These are phyloP conservation scores for Heloderma charlesbogerti DNA, from an alignment of 2,113 vertebrate species.

Conservation along the genomic window DNA sequence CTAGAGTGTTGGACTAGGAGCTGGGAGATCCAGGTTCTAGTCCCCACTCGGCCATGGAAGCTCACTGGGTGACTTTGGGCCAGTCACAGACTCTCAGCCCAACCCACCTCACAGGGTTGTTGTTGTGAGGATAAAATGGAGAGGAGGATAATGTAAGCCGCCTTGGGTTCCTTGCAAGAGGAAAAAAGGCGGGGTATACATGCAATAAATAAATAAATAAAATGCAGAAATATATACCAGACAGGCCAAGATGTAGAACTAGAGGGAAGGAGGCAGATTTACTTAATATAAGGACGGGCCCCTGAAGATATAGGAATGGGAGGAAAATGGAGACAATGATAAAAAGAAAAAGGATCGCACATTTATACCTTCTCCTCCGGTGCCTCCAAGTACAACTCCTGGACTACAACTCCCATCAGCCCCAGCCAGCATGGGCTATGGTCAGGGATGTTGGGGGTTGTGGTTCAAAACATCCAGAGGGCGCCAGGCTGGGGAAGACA, in stretches of 20 bases:
- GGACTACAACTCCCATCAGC: background rate
- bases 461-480: background rate
- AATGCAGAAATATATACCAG: background rate
- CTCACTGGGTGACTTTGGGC: no score
- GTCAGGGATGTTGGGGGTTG: background rate
- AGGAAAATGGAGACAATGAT: background rate
- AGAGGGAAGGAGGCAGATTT: background rate
- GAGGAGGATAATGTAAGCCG: no score
- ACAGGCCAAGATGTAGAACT: background rate
- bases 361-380: background rate
- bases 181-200: no score
- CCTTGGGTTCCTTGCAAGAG: no score
- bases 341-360: background rate
- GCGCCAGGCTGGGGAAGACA: background rate
- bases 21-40: no score
- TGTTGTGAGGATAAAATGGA: no score
- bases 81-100: no score
- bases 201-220: no score
- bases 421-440: background rate
- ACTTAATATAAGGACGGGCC: background rate
- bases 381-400: no score
- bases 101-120: no score
- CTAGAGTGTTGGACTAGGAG: no score
- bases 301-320: background rate
- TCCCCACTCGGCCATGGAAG: no score